phyloP scores from a whole-genome alignment of 64 coral and sea anemone genomes.

The Montipora capricornis region DNA sequence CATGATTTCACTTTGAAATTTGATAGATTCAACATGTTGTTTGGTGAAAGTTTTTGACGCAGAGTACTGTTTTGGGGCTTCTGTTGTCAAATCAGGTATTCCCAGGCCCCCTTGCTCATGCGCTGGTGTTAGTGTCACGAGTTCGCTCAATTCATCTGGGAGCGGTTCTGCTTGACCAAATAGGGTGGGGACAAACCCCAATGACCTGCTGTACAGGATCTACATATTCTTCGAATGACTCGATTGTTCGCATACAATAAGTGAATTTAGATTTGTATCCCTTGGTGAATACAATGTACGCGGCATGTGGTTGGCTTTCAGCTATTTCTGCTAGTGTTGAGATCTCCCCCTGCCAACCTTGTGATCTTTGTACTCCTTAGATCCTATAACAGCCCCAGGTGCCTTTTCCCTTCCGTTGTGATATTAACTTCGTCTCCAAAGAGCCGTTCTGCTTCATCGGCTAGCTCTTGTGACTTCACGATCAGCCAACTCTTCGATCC shows the following conservation, averaged over 20 bases:
- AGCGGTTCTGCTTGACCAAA: conserved; percentile 42
- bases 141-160: conserved; percentile 20
- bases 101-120: conserved; percentile 17
- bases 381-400: too few relatives aligned
- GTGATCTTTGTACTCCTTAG: background rate
- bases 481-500: too few relatives aligned
- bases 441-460: too few relatives aligned
- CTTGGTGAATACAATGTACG: conserved; percentile 34
- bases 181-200: conserved; percentile 13
- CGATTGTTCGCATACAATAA: conserved; percentile 35
- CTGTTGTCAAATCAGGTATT: background rate
- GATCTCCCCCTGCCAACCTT: background rate
- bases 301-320: conserved; percentile 35
- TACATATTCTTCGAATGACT: conserved; percentile 62
- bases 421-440: too few relatives aligned
- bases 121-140: conserved; percentile 34
- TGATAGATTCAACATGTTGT: conserved; percentile 37
- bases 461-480: too few relatives aligned
- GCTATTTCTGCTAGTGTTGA: background rate
- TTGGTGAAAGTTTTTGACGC: conserved; percentile 7
- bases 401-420: too few relatives aligned
- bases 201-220: conserved; percentile 27
- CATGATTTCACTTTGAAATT: conserved; percentile 8
- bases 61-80: conserved; percentile 3
- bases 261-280: conserved; percentile 56